phyloP scores from a whole-genome alignment of 2,113 vertebrate species.

The Aspiorhynchus laticeps region DNA sequence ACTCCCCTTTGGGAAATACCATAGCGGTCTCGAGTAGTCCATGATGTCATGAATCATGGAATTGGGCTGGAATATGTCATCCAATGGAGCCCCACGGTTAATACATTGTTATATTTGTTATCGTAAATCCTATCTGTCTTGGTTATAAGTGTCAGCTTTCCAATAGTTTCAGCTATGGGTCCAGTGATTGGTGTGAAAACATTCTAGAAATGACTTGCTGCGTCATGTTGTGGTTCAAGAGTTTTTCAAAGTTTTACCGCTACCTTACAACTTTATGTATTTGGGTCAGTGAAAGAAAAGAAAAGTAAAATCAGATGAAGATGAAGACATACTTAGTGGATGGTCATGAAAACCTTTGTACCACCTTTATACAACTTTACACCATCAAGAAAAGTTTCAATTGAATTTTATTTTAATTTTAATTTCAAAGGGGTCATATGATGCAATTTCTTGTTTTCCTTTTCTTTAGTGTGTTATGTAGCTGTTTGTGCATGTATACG shows the following conservation, averaged over 20 bases:
- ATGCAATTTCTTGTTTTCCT: too few species aligned
- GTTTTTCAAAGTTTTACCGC: not conserved
- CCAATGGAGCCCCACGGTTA: not conserved
- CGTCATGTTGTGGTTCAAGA: not conserved
- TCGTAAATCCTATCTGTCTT: slow-evolving; percentile 36
- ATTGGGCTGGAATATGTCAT: slow-evolving; percentile 40
- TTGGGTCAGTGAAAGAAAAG: not conserved
- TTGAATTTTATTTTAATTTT: too few species aligned
- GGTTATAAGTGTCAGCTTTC: slow-evolving; percentile 26
- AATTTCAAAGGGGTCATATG: too few species aligned
- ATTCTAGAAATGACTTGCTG: slow-evolving; percentile 6
- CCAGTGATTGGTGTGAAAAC: slow-evolving; percentile 12
- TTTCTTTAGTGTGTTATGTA: too few species aligned
- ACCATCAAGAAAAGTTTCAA: too few species aligned
- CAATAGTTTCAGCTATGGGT: slow-evolving; percentile 1
- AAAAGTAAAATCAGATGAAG: not conserved
- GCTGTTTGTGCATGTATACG: too few species aligned
- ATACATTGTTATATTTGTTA: slow-evolving; percentile 27
- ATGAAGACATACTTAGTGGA: not conserved
- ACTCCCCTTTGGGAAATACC: slow-evolving; percentile 42
- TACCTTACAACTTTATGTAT: not conserved
- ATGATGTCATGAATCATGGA: slow-evolving; percentile 46
- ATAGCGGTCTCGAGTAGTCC: slow-evolving; percentile 19
- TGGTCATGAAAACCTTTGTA: not conserved
- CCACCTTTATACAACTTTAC: too few species aligned